Conservation (phyloP, 2,797 vertebrate species). For the Lophotriccus pileatus region DNA sequence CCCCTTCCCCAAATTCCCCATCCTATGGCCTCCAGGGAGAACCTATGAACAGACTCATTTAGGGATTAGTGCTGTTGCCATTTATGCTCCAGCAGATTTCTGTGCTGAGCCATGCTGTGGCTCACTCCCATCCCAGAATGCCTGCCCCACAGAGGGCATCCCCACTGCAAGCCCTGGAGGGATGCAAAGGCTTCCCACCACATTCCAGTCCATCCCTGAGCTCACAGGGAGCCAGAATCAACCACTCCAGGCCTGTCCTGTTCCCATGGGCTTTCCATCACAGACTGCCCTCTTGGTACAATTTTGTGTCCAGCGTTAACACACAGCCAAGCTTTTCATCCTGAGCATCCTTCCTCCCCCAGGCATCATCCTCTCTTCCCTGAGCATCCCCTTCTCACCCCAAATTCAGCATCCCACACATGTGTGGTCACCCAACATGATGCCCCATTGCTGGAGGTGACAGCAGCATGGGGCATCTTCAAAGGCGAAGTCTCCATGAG, state of each 20-base stretch:
- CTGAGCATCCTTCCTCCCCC: background rate
- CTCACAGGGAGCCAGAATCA: rapidly evolving
- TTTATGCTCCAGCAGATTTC: background rate
- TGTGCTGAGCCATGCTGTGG: background rate
- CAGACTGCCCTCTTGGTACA: background rate
- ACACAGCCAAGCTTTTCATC: rapidly evolving
- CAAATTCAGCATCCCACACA: background rate
- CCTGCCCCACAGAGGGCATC: background rate
- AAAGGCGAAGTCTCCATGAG: background rate
- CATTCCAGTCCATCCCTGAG: background rate
- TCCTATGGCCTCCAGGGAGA: background rate
- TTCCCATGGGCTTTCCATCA: background rate
- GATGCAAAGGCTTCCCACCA: background rate
- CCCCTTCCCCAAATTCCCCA: background rate
- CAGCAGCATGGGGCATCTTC: background rate
- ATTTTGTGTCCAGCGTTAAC: background rate
- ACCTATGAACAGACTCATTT: background rate
- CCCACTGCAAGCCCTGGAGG: background rate
- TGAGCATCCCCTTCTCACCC: background rate
- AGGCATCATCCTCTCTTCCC: background rate
- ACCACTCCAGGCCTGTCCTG: background rate
- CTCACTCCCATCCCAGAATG: background rate
- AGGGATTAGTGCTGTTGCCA: background rate
- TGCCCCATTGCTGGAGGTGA: background rate
- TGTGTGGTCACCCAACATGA: rapidly evolving